These are phyloP conservation scores for Andrena bicolor DNA, from an alignment of 2,888 invertebrate species.

Conservation along the genomic window DNA sequence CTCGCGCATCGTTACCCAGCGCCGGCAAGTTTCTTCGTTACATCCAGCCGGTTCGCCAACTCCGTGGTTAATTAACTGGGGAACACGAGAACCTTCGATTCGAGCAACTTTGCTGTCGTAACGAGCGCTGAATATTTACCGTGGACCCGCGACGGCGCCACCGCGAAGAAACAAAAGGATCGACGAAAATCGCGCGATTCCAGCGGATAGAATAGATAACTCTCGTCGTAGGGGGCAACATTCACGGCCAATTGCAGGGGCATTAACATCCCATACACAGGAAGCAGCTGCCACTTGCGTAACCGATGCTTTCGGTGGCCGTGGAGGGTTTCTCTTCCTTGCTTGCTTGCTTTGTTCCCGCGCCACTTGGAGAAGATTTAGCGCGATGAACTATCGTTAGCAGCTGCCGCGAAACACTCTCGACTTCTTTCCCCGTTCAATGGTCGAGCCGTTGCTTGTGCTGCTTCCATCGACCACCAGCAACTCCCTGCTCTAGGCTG, in stretches of 20 bases:
- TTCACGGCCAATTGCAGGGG: constrained; percentile 68
- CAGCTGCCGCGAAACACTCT: constrained; percentile 68
- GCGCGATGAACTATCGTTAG: constrained; percentile 71
- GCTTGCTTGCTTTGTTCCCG: constrained; percentile 40
- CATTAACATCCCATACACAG: constrained; percentile 73
- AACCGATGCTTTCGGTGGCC: constrained; percentile 73
- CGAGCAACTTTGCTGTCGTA: constrained; percentile 3
- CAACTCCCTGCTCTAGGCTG: neutral
- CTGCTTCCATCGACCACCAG: neutral
- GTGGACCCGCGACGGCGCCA: neutral
- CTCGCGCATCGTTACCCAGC: neutral
- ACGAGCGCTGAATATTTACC: neutral
- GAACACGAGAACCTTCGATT: neutral
- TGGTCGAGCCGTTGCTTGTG: constrained; percentile 4
- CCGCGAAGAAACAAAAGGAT: neutral
- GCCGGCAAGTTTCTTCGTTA: neutral
- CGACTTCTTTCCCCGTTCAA: constrained; percentile 26
- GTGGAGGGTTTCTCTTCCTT: constrained; percentile 43
- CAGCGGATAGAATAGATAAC: constrained; percentile 23
- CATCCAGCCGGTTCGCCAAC: neutral
- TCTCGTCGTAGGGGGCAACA: constrained; percentile 33
- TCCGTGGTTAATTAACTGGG: constrained; percentile 31
- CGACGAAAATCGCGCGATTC: neutral
- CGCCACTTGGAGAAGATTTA: constrained; percentile 68
- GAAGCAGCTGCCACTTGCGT: constrained; percentile 69